A percentile compares a stretch with the other conserved stretches of the same genome.
Evolutionary conservation across 1,140 invertebrate species (phyloP).

Genomic region (Drosophila arawakana): DNA sequence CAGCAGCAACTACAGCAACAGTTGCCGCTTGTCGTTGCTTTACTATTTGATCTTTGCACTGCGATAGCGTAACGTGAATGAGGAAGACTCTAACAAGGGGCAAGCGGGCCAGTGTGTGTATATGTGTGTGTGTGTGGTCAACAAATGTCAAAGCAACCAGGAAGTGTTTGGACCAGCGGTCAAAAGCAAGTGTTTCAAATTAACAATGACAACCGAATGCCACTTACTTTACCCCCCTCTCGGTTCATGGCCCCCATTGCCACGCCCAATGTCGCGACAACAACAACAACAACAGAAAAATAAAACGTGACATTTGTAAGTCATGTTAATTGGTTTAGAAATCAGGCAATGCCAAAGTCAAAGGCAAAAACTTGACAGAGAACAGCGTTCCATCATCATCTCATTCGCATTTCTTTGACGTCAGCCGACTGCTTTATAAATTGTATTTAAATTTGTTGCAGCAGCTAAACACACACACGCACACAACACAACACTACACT

Average conservation of each 20-base stretch:
- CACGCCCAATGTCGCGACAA: slow-evolving; percentile 1
- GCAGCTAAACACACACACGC: slow-evolving; percentile 12
- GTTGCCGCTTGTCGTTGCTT: slow-evolving; percentile 54
- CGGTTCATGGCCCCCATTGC: slow-evolving; percentile 12
- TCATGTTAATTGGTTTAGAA: slow-evolving; percentile 71
- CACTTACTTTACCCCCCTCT: slow-evolving; percentile 35
- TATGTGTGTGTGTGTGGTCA: slow-evolving; percentile 30
- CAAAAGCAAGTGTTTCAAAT: slow-evolving; percentile 54
- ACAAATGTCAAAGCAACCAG: slow-evolving; percentile 51
- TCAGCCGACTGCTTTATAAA: slow-evolving; percentile 41
- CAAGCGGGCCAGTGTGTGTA: background rate
- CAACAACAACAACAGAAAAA: slow-evolving; percentile 20
- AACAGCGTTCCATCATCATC: slow-evolving; percentile 43
- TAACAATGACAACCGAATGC: slow-evolving; percentile 50
- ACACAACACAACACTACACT: slow-evolving; percentile 33
- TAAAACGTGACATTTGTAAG: slow-evolving; percentile 64
- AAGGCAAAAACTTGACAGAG: slow-evolving; percentile 41
- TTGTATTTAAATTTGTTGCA: slow-evolving; percentile 46
- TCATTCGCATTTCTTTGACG: slow-evolving; percentile 48
- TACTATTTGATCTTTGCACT: slow-evolving; percentile 81
- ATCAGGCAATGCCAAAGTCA: slow-evolving; percentile 29
- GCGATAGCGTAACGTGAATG: slow-evolving; percentile 58
- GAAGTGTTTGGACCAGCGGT: slow-evolving; percentile 48
- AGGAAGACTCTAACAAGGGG: slow-evolving; percentile 1
- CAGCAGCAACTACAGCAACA: slow-evolving; percentile 14